These are phyloP conservation scores for Camponotus vicinus DNA, from an alignment of 1,140 invertebrate species.

Conservation along the genomic window DNA sequence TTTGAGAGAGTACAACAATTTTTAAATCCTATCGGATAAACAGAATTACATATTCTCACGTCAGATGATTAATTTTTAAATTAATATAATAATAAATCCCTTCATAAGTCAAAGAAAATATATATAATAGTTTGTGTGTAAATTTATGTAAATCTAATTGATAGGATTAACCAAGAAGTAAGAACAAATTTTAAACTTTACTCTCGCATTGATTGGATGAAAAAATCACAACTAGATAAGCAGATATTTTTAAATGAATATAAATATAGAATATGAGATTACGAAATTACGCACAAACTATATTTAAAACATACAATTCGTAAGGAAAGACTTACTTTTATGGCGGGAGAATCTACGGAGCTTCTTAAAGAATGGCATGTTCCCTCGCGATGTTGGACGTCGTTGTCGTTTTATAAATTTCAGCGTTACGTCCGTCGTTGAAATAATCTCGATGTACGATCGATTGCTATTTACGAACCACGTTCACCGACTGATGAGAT, in stretches of 20 bases:
- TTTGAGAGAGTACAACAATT: not conserved
- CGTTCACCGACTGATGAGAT: constrained; percentile 7
- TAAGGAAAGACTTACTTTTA: constrained; percentile 79
- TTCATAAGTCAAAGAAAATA: too few relatives aligned
- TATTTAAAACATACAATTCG: not conserved
- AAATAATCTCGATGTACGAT: not conserved
- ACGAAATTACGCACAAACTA: not conserved
- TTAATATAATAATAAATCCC: too few relatives aligned
- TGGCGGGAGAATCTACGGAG: constrained; percentile 81
- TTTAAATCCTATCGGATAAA: not conserved
- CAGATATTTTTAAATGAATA: not conserved
- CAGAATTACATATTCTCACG: too few relatives aligned
- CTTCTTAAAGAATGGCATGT: constrained; percentile 83
- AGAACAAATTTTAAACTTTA: not conserved
- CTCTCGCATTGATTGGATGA: not conserved
- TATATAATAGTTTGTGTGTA: too few relatives aligned
- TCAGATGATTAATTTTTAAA: too few relatives aligned
- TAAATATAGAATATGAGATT: not conserved
- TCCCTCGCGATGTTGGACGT: not conserved
- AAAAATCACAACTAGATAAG: not conserved
- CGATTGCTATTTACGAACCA: constrained; percentile 11
- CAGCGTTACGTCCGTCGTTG: not conserved
- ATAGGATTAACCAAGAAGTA: not conserved
- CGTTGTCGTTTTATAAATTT: not conserved
- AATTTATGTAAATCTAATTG: too few relatives aligned